A percentile compares a stretch with the other conserved stretches of the same genome.
These are phyloP conservation scores for Strigops habroptila DNA, from an alignment of 2,113 vertebrate genomes.

Conservation along the genomic window DNA sequence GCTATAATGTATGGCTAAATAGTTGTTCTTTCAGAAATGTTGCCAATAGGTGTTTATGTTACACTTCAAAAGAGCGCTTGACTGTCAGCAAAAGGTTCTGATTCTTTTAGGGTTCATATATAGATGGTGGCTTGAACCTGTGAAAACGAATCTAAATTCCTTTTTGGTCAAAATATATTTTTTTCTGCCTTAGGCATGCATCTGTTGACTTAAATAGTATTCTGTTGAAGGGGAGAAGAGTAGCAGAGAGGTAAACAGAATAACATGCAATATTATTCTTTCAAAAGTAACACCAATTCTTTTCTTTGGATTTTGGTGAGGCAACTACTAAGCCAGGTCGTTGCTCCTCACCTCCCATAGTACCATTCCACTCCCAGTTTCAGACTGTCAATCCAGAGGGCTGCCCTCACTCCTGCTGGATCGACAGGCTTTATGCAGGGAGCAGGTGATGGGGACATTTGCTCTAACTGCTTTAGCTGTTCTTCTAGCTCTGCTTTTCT, in stretches of 20 bases:
- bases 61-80: neutral
- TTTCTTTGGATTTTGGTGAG: neutral
- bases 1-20: fast-evolving
- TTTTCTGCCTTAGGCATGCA: neutral
- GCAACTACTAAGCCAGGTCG: neutral
- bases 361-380: neutral
- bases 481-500: neutral
- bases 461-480: neutral
- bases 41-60: neutral
- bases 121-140: neutral
- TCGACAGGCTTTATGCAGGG: neutral
- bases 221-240: neutral
- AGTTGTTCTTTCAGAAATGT: neutral
- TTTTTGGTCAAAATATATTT: neutral
- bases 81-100: neutral
- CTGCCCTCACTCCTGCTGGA: neutral
- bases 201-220: neutral
- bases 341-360: neutral
- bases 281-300: neutral
- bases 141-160: neutral
- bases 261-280: neutral
- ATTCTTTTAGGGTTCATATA: neutral
- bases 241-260: neutral
- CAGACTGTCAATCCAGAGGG: neutral
- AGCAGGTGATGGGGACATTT: neutral